Base-by-base conservation (phyloP, 1,140 invertebrate species). In the Neodiprion fabricii region DNA sequence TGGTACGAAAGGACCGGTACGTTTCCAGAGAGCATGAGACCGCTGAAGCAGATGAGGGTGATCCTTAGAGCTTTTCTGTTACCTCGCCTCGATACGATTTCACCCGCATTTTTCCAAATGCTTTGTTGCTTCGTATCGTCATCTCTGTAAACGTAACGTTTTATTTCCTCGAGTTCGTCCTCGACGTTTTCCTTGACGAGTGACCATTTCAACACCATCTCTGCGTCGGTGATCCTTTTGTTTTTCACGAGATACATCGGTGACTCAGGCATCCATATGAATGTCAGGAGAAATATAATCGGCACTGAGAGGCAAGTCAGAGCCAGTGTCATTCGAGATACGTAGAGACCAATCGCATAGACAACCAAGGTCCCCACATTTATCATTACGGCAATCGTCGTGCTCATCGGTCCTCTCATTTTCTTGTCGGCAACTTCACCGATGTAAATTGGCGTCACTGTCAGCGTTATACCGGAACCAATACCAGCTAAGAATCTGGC, bases 1-100 rank as follows among this genome's bases (percentile, higher is more conserved):
- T 95, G 94, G 84, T 95, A 97, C 85, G 96, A 96, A 75, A 96
- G 93, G 69, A 97, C 92, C 4, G 95, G 95, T 82, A 96, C 93
- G 66, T 95, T 93, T 28, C 95, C 95, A 71, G 93, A 93, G 76
- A 95, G 90, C 79, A 95, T 94, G 84, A 97, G 94, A 80, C 96
- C 93, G 83, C 93, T 91, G 90, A 96, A 92, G 61, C 97, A 88
- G 3, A 93, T 92, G 9, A 96, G 85, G 10, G 92, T 91, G 72
- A 97, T 92, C 3, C 93, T 85, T 49, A 95, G 89, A 0, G 94
- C 94, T 81, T 91, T 92, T 71, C 90, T 88, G 12, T 93, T 91
- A 4, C 90, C 91, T 14, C 85, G 88, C 71, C 89, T 91, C 0
- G 81, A 85, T 9, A 93, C 85, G 47, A 92, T 85, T 78, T 91